These are phyloP conservation scores for Platalea minor DNA, from an alignment of 2,797 vertebrate genomes.

Conservation along the genomic window DNA sequence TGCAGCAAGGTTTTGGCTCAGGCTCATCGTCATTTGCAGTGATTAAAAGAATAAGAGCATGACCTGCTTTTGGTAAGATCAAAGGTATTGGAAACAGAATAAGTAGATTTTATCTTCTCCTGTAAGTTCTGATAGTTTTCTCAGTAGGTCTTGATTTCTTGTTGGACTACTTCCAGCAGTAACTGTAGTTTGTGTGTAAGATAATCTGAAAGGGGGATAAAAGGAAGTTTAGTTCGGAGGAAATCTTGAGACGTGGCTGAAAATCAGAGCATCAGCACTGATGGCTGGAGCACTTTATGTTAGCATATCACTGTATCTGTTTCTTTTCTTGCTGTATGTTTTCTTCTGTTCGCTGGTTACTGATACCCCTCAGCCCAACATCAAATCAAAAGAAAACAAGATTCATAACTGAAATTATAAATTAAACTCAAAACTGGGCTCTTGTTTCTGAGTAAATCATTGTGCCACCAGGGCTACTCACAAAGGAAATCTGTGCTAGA, in stretches of 20 bases:
- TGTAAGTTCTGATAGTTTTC: background rate
- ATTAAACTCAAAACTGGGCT: background rate
- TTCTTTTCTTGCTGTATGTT: background rate
- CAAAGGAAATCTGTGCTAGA: background rate
- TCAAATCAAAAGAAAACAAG: background rate
- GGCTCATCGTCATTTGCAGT: background rate
- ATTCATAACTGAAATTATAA: background rate
- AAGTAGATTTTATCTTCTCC: background rate
- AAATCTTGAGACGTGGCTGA: background rate
- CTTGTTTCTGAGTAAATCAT: background rate
- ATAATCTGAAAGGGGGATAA: conserved; percentile 40
- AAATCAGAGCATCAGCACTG: background rate
- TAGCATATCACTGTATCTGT: background rate
- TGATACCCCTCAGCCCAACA: background rate
- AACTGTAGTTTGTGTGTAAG: conserved; percentile 71
- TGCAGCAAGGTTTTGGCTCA: background rate
- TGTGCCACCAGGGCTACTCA: background rate
- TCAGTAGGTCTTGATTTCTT: conserved; percentile 74
- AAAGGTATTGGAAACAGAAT: background rate
- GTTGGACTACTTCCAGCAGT: conserved; percentile 73
- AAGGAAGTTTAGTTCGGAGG: background rate
- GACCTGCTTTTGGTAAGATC: background rate
- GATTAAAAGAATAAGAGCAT: conserved; percentile 3
- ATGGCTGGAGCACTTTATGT: background rate
- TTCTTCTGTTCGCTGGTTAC: background rate